phyloP scores from a whole-genome alignment of 2,888 invertebrate species.

The Chymomyza fuscimana region DNA sequence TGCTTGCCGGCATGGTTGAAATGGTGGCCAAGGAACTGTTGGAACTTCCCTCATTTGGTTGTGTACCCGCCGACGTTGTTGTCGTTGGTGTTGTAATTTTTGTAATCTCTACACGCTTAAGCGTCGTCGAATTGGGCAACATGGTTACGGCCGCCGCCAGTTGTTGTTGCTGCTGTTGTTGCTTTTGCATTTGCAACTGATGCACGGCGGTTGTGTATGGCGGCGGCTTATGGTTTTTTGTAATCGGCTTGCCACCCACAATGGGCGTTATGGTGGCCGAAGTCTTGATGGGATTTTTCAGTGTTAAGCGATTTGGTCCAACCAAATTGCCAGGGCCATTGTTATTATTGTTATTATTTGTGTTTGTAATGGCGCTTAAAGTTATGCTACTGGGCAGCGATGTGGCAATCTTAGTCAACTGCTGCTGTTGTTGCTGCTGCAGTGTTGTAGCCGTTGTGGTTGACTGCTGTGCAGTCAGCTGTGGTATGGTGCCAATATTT shows the following conservation, averaged over 20 bases:
- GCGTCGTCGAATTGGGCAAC: constrained; percentile 79
- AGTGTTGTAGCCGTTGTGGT: constrained; percentile 27
- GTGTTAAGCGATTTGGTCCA: constrained; percentile 42
- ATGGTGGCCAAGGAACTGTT: constrained; percentile 18
- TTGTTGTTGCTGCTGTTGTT: constrained; percentile 70
- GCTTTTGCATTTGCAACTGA: constrained; percentile 75
- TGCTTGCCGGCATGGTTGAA: constrained; percentile 36
- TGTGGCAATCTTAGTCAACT: constrained; percentile 65
- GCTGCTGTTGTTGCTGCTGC: constrained; percentile 49
- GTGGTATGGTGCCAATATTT: constrained; percentile 84
- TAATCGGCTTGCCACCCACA: constrained; percentile 76
- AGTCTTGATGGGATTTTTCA: constrained; percentile 69
- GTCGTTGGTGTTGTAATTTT: constrained; percentile 40
- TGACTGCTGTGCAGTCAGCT: constrained; percentile 53
- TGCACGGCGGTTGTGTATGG: constrained; percentile 75
- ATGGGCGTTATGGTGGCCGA: constrained; percentile 80
- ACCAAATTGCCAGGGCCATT: constrained; percentile 28
- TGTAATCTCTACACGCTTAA: constrained; percentile 71
- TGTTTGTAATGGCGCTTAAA: constrained; percentile 62
- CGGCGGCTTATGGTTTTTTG: constrained; percentile 78
- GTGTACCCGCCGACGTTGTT: constrained; percentile 28
- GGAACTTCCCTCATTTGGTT: constrained; percentile 56
- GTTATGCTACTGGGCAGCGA: constrained; percentile 73
- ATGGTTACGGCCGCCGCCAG: constrained; percentile 78
- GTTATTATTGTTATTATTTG: constrained; percentile 41